A percentile compares a stretch with the other conserved stretches of the same genome.
These are phyloP conservation scores for Pitangus sulphuratus DNA, from an alignment of 2,797 vertebrate species.

Conservation along the genomic window DNA sequence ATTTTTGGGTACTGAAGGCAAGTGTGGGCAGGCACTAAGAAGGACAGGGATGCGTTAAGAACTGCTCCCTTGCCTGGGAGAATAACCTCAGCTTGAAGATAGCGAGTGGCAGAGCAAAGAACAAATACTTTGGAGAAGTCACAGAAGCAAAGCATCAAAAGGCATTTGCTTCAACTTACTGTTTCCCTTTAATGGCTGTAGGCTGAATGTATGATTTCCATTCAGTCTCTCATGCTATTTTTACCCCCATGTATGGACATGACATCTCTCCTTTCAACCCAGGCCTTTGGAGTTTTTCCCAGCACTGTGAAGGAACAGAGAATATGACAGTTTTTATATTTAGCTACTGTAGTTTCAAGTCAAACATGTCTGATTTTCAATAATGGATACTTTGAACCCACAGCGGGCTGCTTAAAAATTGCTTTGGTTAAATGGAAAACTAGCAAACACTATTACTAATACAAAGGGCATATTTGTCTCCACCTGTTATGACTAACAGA, in stretches of 20 bases:
- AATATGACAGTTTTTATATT: neutral
- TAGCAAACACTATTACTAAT: neutral
- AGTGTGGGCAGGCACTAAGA: neutral
- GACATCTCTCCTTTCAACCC: neutral
- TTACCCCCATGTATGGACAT: conserved; percentile 55
- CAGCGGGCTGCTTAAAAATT: neutral
- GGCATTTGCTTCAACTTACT: neutral
- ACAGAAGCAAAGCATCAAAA: neutral
- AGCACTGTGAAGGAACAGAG: neutral
- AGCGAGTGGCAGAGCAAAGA: neutral
- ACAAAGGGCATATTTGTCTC: neutral
- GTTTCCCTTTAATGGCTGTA: conserved; percentile 53
- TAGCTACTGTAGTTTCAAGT: conserved; percentile 25
- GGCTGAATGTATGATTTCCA: neutral
- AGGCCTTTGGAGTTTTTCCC: conserved; percentile 53
- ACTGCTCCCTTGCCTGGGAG: neutral
- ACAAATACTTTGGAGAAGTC: neutral
- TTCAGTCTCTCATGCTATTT: conserved; percentile 5
- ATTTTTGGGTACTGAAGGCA: neutral
- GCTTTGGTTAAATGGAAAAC: neutral
- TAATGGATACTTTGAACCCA: neutral
- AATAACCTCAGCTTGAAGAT: neutral
- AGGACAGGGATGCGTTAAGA: neutral
- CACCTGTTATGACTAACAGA: neutral
- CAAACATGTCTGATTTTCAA: neutral